Percentiles rank a stretch among this genome's conserved stretches.
Evolutionary conservation across 1,140 invertebrate genomes (phyloP).

Genomic region (Phocides pigmalion): DNA sequence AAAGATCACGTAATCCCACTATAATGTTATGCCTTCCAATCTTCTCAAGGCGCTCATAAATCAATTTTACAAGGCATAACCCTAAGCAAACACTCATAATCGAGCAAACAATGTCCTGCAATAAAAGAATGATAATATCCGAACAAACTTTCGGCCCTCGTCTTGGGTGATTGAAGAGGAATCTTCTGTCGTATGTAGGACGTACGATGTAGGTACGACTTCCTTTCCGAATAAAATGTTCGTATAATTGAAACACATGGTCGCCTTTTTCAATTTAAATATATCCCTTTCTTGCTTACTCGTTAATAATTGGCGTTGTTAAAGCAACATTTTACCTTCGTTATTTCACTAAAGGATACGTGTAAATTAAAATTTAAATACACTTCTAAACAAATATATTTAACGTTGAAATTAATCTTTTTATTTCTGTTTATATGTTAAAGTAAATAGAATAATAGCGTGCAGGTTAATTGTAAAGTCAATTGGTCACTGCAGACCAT

Average conservation of each 20-base stretch:
- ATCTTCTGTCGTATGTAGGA: constrained; percentile 27
- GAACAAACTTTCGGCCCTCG: constrained; percentile 41
- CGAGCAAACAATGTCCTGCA: constrained; percentile 62
- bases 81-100: constrained; percentile 64
- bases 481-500: too few species aligned
- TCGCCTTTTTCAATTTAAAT: too few species aligned
- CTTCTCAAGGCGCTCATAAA: constrained; percentile 49
- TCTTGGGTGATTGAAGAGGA: constrained; percentile 44
- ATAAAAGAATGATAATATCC: constrained; percentile 56
- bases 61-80: constrained; percentile 58
- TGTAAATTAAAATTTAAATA: too few species aligned
- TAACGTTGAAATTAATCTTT: too few species aligned
- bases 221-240: neutral
- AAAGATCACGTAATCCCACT: neutral
- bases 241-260: neutral
- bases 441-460: too few species aligned
- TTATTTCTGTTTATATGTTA: too few species aligned
- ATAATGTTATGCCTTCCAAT: constrained; percentile 1
- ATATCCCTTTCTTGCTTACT: too few species aligned
- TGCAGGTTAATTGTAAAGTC: too few species aligned
- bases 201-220: neutral
- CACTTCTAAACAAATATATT: too few species aligned
- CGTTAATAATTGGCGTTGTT: too few species aligned
- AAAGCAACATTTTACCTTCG: too few species aligned
- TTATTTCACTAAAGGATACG: too few species aligned